Base-by-base conservation (phyloP, 2,888 invertebrate genomes). In the Boloria selene region DNA sequence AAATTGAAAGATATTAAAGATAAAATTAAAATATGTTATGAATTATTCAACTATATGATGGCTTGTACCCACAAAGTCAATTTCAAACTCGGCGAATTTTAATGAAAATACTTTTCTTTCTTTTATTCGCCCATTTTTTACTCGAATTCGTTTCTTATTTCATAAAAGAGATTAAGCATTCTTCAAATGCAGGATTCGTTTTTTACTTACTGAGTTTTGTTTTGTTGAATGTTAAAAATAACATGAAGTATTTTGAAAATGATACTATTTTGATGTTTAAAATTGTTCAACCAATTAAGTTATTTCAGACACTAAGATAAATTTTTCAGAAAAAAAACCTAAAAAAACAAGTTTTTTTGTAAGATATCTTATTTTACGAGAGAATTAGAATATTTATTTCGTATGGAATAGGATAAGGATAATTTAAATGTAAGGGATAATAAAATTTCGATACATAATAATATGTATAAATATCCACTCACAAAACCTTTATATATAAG, bases 111-210 rank as follows among this genome's bases (percentile, higher is more conserved):
- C 78, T 80, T 79, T 78, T 77, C 77, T 77, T 78, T 70, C 61
- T 63, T 53, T 77, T 78, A 76, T 73, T 74, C 68, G 70, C 67
- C 73, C 63, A 77, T 81, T 81, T 82, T 82, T 81, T 72, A 77
- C 79, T 79, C 77, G 75, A 78, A 77, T 77, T 79, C 77, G 73
- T 75, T 77, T 74, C 75, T 80, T 79, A 78, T 79, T 77, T 82
- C 77, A 77, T 78, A 75, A 79, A 79, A 77, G 73, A 84, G 83
- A 85, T 85, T 86, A 84, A 82, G 79, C 79, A 79, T 81, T 83
- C 76, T 81, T 78, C 69, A 77, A 80, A 72, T 70, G 70, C 65
- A 65, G 42, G 68, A 70, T 65, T 70, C 70, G 52, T 65, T 68
- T 66, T 63, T 67, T 51, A 50, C 42, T 60, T 47, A 54, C 53